Base-by-base conservation (phyloP, 2,888 invertebrate genomes). In the Phlogophora meticulosa region DNA sequence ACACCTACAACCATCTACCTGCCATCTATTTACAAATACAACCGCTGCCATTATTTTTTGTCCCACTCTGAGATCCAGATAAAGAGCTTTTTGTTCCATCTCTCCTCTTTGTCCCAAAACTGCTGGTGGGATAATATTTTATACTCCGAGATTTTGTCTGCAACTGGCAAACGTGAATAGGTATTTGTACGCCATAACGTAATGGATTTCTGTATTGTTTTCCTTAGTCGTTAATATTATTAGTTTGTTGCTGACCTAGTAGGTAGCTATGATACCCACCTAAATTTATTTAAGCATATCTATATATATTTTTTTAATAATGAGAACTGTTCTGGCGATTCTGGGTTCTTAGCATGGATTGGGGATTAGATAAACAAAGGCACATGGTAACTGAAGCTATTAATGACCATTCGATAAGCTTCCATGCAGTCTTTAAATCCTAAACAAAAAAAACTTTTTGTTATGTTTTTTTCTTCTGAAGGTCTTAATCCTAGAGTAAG, bases 1-100 rank as follows among this genome's bases (percentile, higher is more conserved):
- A 91, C 94, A 93, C 94, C 94, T 93, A 94, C 93, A 92, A 94
- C 89, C 91, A 87, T 92, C 94, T 95, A 95, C 95, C 95, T 95
- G 95, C 93, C 80, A 85, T 88, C 89, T 91, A 92, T 94, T 94
- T 93, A 94, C 92, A 91, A 93, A 93, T 92, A 92, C 90, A 91
- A 92, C 92, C 90, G 89, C 90, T 90, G 88, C 85, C 90, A 89
- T 74, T 36, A 72, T 71, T 92, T 92, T 93, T 93, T 93, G 87
- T 90, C 76, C 86, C 84, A 84, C 85, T 88, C 76, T 79, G 88
- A 82, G 81, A 83, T 84, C 83, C 84, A 87, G 87, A 93, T 91
- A 93, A 92, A 90, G 87, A 85, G 76, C 81, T 87, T 87, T 92
- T 93, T 94, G 93, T 93, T 84, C 87, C 76, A 81, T 85, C 80